Evolutionary conservation across 2,888 invertebrate genomes (phyloP).

Genomic region (Troides oblongomaculatus): DNA sequence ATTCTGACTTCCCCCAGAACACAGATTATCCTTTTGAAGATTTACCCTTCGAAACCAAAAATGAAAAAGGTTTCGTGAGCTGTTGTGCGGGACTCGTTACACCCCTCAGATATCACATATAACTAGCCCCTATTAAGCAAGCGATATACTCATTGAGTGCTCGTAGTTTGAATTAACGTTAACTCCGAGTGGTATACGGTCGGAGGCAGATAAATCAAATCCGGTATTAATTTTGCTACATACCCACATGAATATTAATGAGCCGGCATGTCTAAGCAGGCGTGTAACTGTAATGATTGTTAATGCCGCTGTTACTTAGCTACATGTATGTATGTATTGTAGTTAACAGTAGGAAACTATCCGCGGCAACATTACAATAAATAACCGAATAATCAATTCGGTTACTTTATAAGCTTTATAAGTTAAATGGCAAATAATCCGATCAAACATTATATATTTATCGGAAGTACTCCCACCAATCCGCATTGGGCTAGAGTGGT

Average conservation of each 20-base stretch:
- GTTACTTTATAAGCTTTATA: no score
- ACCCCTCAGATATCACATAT: not conserved
- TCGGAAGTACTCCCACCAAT: no score
- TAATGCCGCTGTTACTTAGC: constrained; percentile 6
- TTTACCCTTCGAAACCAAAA: no score
- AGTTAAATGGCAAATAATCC: no score
- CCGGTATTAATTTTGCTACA: constrained; percentile 24
- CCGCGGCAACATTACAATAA: no score
- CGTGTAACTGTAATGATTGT: constrained; percentile 13
- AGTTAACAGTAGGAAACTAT: not conserved
- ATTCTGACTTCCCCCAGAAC: no score
- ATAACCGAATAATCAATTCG: no score
- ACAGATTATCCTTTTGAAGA: no score
- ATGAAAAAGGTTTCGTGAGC: no score
- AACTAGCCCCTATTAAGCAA: constrained; percentile 11
- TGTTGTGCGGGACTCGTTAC: no score
- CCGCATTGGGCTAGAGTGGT: no score
- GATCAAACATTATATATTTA: no score
- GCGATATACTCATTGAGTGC: constrained; percentile 19
- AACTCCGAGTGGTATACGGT: constrained; percentile 22
- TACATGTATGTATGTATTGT: not conserved
- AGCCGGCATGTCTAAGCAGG: not conserved
- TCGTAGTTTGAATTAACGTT: constrained; percentile 13
- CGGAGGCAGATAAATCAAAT: constrained; percentile 24
- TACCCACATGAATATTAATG: constrained; percentile 17